Conservation (phyloP, 2,113 vertebrate species). For the Setophaga petechia region DNA sequence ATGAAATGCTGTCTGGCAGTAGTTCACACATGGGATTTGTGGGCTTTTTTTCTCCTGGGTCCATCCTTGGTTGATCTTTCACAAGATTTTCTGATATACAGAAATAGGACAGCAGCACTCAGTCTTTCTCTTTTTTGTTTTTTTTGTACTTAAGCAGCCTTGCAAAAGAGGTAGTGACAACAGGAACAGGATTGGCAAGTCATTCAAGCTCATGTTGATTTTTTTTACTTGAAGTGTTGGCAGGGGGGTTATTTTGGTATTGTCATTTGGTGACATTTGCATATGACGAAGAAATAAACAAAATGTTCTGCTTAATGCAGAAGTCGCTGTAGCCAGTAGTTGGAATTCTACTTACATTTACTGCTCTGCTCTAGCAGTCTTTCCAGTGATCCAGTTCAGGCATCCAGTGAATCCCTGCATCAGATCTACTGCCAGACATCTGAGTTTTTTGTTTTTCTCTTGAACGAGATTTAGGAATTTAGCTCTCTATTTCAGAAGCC, state of each 20-base stretch:
- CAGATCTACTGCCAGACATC: not conserved
- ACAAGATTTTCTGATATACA: not conserved
- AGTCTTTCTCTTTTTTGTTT: not conserved
- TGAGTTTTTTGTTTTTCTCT: not conserved
- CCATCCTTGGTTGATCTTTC: not conserved
- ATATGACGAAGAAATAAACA: not conserved
- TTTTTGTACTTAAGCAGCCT: not conserved
- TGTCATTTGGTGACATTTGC: not conserved
- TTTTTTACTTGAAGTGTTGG: not conserved
- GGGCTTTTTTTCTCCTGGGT: not conserved
- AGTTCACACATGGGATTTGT: not conserved
- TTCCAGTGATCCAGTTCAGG: not conserved
- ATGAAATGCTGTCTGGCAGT: not conserved
- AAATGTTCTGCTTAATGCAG: not conserved
- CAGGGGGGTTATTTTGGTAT: not conserved
- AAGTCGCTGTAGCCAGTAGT: not conserved
- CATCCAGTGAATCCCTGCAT: not conserved
- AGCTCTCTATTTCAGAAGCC: not conserved
- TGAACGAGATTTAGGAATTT: not conserved
- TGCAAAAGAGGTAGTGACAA: not conserved
- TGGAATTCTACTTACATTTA: not conserved
- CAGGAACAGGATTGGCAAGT: not conserved
- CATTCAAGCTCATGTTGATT: not conserved
- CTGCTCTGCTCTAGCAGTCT: not conserved
- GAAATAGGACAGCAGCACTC: not conserved